Evolutionary conservation across 2,888 invertebrate species (phyloP).

Genomic region (Drosophila formosana): DNA sequence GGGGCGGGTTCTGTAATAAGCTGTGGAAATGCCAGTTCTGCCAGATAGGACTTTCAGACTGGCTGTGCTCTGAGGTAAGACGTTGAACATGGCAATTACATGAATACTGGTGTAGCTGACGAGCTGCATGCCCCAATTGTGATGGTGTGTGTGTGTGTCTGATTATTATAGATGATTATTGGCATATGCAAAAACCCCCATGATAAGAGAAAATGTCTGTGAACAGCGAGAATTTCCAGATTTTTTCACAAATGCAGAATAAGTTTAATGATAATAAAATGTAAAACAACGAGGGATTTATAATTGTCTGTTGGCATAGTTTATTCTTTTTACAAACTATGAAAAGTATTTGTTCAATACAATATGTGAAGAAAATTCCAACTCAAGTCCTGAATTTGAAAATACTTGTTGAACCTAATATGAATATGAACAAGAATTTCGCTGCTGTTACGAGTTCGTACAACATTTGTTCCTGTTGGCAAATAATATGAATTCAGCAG

Average conservation of each 20-base stretch:
- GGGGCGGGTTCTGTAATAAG: slow-evolving; percentile 50
- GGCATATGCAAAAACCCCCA: background rate
- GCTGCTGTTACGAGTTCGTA: too few species aligned
- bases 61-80: background rate
- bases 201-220: background rate
- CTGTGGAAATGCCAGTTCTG: slow-evolving; percentile 41
- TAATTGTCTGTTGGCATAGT: background rate
- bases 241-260: background rate
- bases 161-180: slow-evolving; percentile 9
- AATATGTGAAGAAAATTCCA: too few species aligned
- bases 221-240: background rate
- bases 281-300: background rate
- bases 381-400: too few species aligned
- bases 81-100: background rate
- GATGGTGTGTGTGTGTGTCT: background rate
- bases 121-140: slow-evolving; percentile 13
- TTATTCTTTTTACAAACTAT: background rate
- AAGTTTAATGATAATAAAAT: background rate
- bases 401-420: too few species aligned
- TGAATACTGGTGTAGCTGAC: background rate
- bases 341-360: too few species aligned
- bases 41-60: slow-evolving; percentile 5
- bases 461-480: too few species aligned
- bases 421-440: too few species aligned
- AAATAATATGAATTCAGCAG: too few species aligned